Evolutionary conservation across 2,113 vertebrate genomes (phyloP).

Genomic region (Anoura caudifer): DNA sequence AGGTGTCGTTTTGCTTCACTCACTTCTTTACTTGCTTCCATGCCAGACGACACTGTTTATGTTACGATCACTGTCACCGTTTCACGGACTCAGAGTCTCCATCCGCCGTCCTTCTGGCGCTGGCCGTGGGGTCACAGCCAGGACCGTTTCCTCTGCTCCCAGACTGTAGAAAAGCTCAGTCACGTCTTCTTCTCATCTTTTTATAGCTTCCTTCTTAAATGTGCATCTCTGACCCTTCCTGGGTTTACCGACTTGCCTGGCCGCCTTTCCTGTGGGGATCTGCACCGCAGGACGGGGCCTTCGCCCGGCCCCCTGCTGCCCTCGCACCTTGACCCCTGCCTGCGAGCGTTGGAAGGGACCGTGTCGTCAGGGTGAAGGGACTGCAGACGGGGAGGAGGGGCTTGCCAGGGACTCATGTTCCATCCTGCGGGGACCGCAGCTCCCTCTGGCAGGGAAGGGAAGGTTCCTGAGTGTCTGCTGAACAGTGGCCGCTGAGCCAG

Average conservation of each 20-base stretch:
- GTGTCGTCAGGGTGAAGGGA: not conserved
- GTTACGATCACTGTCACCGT: too few relatives aligned
- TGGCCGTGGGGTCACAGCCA: not conserved
- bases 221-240: not conserved
- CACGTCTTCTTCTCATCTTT: not conserved
- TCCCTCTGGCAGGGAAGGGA: not conserved
- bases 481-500: accelerated
- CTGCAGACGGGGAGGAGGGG: not conserved
- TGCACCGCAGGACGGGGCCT: not conserved
- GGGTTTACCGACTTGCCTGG: not conserved
- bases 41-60: not conserved
- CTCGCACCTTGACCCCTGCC: too few relatives aligned
- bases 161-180: not conserved
- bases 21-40: not conserved
- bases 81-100: too few relatives aligned
- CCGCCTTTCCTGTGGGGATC: not conserved
- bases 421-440: accelerated
- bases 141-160: not conserved
- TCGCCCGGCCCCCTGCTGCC: accelerated
- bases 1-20: not conserved
- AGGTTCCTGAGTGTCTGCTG: not conserved
- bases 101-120: too few relatives aligned
- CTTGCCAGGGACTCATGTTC: not conserved
- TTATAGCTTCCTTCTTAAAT: not conserved
- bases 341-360: not conserved